Evolutionary conservation across 2,888 invertebrate genomes (phyloP).

Genomic region (Apeira syringaria): DNA sequence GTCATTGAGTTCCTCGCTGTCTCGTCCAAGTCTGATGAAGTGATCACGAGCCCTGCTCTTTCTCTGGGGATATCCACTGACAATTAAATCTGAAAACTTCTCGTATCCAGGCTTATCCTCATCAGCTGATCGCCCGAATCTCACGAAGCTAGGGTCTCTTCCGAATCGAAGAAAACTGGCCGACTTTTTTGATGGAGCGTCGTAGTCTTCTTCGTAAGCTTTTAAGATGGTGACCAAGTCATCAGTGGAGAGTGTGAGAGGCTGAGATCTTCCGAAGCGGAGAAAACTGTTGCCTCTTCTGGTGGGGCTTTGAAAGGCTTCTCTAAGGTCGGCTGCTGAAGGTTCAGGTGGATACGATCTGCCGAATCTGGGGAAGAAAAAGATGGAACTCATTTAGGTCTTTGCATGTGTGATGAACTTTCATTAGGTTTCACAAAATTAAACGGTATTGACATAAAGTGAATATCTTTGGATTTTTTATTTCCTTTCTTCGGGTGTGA

Average conservation of each 20-base stretch:
- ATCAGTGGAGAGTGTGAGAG: slow-evolving; percentile 59
- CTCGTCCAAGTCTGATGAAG: slow-evolving; percentile 71
- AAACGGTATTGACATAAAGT: too few relatives aligned
- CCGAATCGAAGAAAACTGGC: slow-evolving; percentile 69
- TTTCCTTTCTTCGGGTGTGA: too few relatives aligned
- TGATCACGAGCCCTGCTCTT: slow-evolving; percentile 70
- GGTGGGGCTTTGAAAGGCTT: slow-evolving; percentile 55
- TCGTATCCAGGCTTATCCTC: slow-evolving; percentile 52
- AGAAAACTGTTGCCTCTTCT: slow-evolving; percentile 69
- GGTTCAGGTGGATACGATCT: slow-evolving; percentile 69
- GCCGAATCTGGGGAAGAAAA: slow-evolving; percentile 63
- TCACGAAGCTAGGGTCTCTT: slow-evolving; percentile 72
- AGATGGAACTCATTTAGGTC: too few relatives aligned
- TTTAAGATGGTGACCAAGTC: slow-evolving; percentile 64
- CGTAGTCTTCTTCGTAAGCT: slow-evolving; percentile 67
- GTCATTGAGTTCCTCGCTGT: slow-evolving; percentile 65
- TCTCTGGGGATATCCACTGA: slow-evolving; percentile 62
- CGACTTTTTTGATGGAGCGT: slow-evolving; percentile 57
- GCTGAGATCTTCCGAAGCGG: slow-evolving; percentile 70
- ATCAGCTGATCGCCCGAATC: slow-evolving; percentile 69
- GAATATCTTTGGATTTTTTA: too few relatives aligned
- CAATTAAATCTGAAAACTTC: slow-evolving; percentile 49
- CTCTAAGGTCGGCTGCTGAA: slow-evolving; percentile 67
- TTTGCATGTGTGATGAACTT: too few relatives aligned
- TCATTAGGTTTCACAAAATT: too few relatives aligned